Evolutionary conservation across 2,797 vertebrate genomes (phyloP).

Genomic region (Atherinosoma microstoma): DNA sequence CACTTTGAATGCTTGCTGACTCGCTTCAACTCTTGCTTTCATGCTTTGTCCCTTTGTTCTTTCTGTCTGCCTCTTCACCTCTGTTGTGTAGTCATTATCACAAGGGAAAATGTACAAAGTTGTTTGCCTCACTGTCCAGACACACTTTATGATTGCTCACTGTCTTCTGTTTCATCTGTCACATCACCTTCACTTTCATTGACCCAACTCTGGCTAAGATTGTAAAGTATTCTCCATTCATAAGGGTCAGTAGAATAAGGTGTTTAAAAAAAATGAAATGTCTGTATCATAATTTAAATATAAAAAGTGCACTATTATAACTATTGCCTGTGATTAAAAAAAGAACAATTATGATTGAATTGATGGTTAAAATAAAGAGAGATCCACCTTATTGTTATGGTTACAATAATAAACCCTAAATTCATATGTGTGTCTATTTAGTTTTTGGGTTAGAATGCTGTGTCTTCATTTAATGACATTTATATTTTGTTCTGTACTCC

Average conservation of each 20-base stretch:
- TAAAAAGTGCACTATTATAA: conserved; percentile 88
- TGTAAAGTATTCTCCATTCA: conserved; percentile 85
- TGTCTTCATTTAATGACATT: conserved; percentile 2
- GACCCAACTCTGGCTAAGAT: conserved; percentile 85
- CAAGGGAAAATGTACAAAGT: conserved; percentile 68
- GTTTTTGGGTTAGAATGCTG: conserved; percentile 47
- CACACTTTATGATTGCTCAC: conserved; percentile 74
- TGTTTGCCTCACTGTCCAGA: conserved; percentile 67
- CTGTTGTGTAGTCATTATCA: conserved; percentile 64
- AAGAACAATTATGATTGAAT: conserved; percentile 84
- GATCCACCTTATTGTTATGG: conserved; percentile 85
- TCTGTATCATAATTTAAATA: conserved; percentile 88
- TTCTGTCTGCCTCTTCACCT: conserved; percentile 60
- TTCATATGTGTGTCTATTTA: conserved; percentile 74
- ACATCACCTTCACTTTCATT: conserved; percentile 72
- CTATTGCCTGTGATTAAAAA: conserved; percentile 85
- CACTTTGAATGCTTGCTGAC: conserved; percentile 59
- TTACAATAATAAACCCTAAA: conserved; percentile 85
- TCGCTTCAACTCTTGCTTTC: conserved; percentile 61
- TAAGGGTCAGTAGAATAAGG: conserved; percentile 85
- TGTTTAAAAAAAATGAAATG: conserved; percentile 83
- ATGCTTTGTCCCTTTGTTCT: conserved; percentile 51
- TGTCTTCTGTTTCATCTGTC: conserved; percentile 64
- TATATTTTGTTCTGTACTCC: background rate
- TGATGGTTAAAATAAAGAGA: conserved; percentile 85